phyloP scores from a whole-genome alignment of 2,113 vertebrate species.

The Glaucidium brasilianum region DNA sequence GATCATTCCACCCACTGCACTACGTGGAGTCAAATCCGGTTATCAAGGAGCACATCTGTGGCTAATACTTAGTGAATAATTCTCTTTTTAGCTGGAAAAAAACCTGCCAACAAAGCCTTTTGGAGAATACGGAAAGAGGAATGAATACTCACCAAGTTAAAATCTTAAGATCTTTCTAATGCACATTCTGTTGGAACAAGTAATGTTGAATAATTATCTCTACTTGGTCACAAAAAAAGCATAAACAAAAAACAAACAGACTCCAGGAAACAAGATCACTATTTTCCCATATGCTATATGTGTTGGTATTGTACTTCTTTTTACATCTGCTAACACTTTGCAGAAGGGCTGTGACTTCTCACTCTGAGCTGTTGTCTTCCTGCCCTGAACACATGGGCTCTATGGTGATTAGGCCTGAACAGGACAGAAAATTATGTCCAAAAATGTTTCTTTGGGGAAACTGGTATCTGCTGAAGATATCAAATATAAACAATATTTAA shows the following conservation, averaged over 20 bases:
- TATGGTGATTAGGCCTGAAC: not conserved
- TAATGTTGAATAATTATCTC: not conserved
- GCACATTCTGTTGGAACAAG: not conserved
- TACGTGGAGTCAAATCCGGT: not conserved
- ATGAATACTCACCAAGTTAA: not conserved
- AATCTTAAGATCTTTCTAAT: not conserved
- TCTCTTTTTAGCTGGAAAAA: not conserved
- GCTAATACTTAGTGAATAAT: not conserved
- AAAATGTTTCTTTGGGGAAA: constrained; percentile 15
- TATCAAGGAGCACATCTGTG: constrained; percentile 15
- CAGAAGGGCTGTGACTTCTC: constrained; percentile 8
- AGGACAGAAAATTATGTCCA: not conserved
- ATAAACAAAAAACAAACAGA: constrained; percentile 1
- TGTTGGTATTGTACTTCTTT: not conserved
- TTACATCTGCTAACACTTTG: constrained; percentile 6
- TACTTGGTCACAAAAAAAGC: not conserved
- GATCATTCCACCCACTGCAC: not conserved
- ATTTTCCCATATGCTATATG: not conserved
- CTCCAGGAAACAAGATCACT: constrained; percentile 1
- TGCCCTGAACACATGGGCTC: not conserved
- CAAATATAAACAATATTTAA: constrained; percentile 14
- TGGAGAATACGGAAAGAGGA: not conserved
- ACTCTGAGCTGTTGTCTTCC: not conserved
- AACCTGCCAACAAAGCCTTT: not conserved
- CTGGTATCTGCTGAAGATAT: constrained; percentile 25